phyloP scores from a whole-genome alignment of 2,888 invertebrate genomes.

The Orthosia incerta region DNA sequence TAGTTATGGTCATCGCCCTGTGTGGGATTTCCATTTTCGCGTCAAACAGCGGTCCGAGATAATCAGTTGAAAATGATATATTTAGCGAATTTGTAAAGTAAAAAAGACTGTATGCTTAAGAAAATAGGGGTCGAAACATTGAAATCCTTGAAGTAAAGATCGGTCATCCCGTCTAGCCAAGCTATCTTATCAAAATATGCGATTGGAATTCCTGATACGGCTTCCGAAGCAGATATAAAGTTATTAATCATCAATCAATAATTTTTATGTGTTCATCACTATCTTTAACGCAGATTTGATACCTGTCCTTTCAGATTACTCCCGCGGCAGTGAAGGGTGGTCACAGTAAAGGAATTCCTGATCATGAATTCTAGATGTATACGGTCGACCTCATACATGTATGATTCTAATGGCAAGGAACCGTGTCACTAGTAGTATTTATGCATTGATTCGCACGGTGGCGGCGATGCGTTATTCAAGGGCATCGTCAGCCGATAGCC shows the following conservation, averaged over 20 bases:
- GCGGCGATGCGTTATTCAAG: neutral
- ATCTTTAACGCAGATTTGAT: slow-evolving; percentile 5
- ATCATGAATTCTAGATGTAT: slow-evolving; percentile 47
- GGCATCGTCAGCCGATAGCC: too few relatives aligned
- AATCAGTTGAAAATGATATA: slow-evolving; percentile 1
- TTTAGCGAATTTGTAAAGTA: neutral
- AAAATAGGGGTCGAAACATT: slow-evolving; percentile 4
- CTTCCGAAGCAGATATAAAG: slow-evolving; percentile 10
- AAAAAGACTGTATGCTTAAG: neutral
- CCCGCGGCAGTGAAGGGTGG: slow-evolving; percentile 33
- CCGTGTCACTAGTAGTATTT: slow-evolving; percentile 43
- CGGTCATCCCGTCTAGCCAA: neutral
- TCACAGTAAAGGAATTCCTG: slow-evolving; percentile 12
- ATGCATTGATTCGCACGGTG: slow-evolving; percentile 47
- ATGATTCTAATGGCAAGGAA: slow-evolving; percentile 32
- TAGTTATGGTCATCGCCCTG: slow-evolving; percentile 31
- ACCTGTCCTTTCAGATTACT: neutral
- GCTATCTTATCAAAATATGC: slow-evolving; percentile 39
- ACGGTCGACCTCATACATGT: slow-evolving; percentile 41
- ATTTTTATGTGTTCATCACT: slow-evolving; percentile 22
- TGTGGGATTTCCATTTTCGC: slow-evolving; percentile 33
- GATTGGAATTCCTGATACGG: slow-evolving; percentile 34
- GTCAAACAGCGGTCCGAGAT: neutral
- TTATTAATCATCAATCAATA: slow-evolving; percentile 31
- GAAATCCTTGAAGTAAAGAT: slow-evolving; percentile 1